A percentile compares a stretch with the other conserved stretches of the same genome.
These are phyloP conservation scores for Cotesia vestalis DNA, from an alignment of 1,140 invertebrate genomes.

Conservation along the genomic window DNA sequence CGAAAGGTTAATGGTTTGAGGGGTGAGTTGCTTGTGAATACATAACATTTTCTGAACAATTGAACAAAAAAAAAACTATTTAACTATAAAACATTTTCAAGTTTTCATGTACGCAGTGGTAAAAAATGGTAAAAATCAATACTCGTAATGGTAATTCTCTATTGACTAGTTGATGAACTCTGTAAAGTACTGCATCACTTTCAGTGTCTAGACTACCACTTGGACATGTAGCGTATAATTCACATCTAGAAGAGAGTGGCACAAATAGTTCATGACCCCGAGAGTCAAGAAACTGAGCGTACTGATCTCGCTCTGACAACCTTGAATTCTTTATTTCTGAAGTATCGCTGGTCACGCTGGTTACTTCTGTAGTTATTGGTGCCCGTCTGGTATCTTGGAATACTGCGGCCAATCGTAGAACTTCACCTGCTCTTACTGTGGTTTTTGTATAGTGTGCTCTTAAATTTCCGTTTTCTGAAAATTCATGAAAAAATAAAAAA, in stretches of 20 bases:
- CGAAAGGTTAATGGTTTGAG: too few relatives aligned
- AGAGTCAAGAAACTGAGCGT: slow-evolving; percentile 65
- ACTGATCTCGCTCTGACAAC: slow-evolving; percentile 62
- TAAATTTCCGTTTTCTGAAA: slow-evolving; percentile 60
- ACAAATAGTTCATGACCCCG: slow-evolving; percentile 62
- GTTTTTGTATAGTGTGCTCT: slow-evolving; percentile 64
- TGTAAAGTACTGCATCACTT: slow-evolving; percentile 61
- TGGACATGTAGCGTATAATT: slow-evolving; percentile 63
- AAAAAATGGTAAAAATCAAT: slow-evolving; percentile 6
- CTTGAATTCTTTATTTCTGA: slow-evolving; percentile 61
- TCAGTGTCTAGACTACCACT: slow-evolving; percentile 60
- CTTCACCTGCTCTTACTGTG: slow-evolving; percentile 60
- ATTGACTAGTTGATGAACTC: slow-evolving; percentile 60
- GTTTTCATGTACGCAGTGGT: too few relatives aligned
- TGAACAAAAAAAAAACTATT: too few relatives aligned
- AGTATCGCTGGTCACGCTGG: slow-evolving; percentile 47
- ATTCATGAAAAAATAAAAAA: slow-evolving; percentile 31
- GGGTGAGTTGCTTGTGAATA: too few relatives aligned
- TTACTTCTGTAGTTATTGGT: slow-evolving; percentile 48
- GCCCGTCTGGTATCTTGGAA: slow-evolving; percentile 63
- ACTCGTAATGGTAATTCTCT: slow-evolving; percentile 61
- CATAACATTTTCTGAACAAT: too few relatives aligned
- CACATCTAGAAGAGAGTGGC: slow-evolving; percentile 57
- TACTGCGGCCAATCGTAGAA: slow-evolving; percentile 62
- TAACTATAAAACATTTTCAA: too few relatives aligned